A percentile compares a stretch with the other conserved stretches of the same genome.
Conservation (phyloP, 2,888 invertebrate genomes). For the Mechanitis mazaeus region DNA sequence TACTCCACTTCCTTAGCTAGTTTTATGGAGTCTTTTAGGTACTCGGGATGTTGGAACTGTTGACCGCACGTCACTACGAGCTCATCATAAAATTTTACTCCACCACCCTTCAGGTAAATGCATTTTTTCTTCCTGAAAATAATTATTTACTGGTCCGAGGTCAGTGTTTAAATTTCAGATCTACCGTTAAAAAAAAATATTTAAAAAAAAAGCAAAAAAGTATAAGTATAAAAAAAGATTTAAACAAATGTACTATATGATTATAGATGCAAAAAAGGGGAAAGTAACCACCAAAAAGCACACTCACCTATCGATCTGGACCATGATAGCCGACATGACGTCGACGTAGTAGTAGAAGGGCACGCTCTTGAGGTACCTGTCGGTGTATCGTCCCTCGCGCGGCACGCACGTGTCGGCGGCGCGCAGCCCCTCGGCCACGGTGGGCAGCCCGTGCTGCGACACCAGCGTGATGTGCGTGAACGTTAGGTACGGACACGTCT, state of each 20-base stretch:
- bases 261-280: too few species aligned
- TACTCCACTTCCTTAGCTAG: constrained; percentile 52
- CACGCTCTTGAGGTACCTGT: constrained; percentile 74
- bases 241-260: too few species aligned
- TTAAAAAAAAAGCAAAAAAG: too few species aligned
- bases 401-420: constrained; percentile 71
- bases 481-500: constrained; percentile 65
- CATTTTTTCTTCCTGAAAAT: constrained; percentile 72
- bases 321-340: constrained; percentile 77
- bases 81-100: constrained; percentile 72
- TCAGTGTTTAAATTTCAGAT: too few species aligned
- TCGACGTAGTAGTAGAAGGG: constrained; percentile 80
- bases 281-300: not conserved
- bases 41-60: constrained; percentile 76
- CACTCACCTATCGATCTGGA: constrained; percentile 74
- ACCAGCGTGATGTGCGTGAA: constrained; percentile 84
- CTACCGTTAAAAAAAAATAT: too few species aligned
- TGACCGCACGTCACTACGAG: constrained; percentile 75
- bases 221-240: too few species aligned
- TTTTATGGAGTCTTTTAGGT: constrained; percentile 49
- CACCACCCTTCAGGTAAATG: constrained; percentile 69
- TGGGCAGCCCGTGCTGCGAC: constrained; percentile 79
- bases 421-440: constrained; percentile 53
- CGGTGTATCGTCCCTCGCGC: constrained; percentile 70
- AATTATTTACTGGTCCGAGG: not conserved